Evolutionary conservation across 2,113 vertebrate genomes (phyloP).

Genomic region (Porphyrio hochstetteri): DNA sequence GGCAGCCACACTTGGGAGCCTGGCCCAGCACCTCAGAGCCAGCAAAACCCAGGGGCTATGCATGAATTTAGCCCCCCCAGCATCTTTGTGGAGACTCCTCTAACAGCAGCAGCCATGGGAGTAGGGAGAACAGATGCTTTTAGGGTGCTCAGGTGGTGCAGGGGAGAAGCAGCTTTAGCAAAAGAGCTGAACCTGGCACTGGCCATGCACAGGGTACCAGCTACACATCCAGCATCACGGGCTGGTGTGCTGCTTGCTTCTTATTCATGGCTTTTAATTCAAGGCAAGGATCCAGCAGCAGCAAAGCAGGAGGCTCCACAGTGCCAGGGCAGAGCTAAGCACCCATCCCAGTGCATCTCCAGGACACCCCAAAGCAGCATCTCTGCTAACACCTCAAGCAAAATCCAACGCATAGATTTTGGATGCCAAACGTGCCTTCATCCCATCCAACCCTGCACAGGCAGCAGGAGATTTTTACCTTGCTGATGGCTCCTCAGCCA

Average conservation of each 20-base stretch:
- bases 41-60: neutral
- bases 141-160: fast-evolving
- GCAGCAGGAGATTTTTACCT: neutral
- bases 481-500: neutral
- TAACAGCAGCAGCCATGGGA: neutral
- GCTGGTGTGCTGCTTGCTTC: neutral
- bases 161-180: neutral
- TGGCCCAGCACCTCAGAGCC: neutral
- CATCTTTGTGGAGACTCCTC: neutral
- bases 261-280: neutral
- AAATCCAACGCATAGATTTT: neutral
- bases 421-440: neutral
- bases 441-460: neutral
- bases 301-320: neutral
- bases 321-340: neutral
- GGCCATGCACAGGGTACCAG: neutral
- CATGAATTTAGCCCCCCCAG: neutral
- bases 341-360: neutral
- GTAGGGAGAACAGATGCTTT: neutral
- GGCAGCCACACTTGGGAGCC: neutral
- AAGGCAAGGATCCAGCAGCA: neutral
- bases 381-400: neutral
- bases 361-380: neutral
- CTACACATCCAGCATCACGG: fast-evolving
- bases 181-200: neutral